Evolutionary conservation across 2,113 vertebrate genomes (phyloP), one percentile per base, ranked within the genome.

Genomic region (Pao palembangensis): DNA sequence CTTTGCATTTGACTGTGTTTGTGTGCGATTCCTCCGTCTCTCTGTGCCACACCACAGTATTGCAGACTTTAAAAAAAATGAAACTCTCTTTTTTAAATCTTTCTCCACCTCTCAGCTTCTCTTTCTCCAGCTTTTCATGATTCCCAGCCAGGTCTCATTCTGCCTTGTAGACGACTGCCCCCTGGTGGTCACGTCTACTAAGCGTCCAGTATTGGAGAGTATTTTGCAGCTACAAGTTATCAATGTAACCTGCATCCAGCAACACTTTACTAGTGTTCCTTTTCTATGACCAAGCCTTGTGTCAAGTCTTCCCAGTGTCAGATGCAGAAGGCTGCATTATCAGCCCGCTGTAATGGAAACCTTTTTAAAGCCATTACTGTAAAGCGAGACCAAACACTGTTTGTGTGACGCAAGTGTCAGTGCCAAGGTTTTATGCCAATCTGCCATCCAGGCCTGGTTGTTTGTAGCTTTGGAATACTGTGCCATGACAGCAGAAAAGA

Each of bases 381-480:
- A 58, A 50, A 71, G 58, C 64, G 80, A 89, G 90, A 90, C 90
- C 88, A 89, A 89, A 87, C 90, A 90, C 88, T 91, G 89, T 90
- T 78, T 80, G 80, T 78, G 81, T 78, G 67, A 87, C 78, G 76
- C 76, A 84, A 82, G 76, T 71, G 82, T 85, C 86, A 72, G 82
- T 87, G 88, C 88, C 85, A 87, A 87, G 84, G 75, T 75, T 77
- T 78, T 69, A 59, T 71, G 61, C 87, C 31, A 31, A 69, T 75
- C 77, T 82, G 72, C 71, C 67, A 65, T 48, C 50, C 75, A 19
- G 74, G 75, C 81, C 83, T 71, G 79, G 79, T 70, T 58, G 81
- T 81, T 78, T 78, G 80, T 78, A 85, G 83, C 89, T 84, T 85
- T 81, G 86, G 85, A 88, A 88, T 83, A 82, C 75, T 62, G 71